phyloP scores from a whole-genome alignment of 1,140 invertebrate genomes.

The Aphelenchoides avenae region DNA sequence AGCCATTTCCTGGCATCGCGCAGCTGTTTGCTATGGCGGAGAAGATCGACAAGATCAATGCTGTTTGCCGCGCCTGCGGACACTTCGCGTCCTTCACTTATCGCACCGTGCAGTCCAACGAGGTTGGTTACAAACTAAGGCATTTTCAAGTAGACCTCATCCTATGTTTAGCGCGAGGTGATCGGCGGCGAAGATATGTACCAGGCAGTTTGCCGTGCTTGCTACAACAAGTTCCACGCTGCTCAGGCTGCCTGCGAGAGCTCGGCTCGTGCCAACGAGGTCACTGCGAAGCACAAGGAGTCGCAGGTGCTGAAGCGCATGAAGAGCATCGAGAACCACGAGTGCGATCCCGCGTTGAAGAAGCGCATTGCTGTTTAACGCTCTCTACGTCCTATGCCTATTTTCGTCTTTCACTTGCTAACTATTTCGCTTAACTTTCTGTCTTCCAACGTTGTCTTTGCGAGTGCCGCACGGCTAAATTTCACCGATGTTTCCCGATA shows the following conservation, averaged over 20 bases:
- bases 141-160: slow-evolving; percentile 11
- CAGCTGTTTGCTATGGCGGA: slow-evolving; percentile 69
- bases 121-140: slow-evolving; percentile 30
- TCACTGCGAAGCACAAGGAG: too few relatives aligned
- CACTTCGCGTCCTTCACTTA: slow-evolving; percentile 67
- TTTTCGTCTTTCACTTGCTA: too few relatives aligned
- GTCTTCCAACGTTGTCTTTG: too few relatives aligned
- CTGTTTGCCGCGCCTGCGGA: slow-evolving; percentile 68
- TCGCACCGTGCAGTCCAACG: slow-evolving; percentile 58
- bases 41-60: slow-evolving; percentile 66
- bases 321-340: too few relatives aligned
- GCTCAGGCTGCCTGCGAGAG: slow-evolving; percentile 17
- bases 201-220: slow-evolving; percentile 66
- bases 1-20: slow-evolving; percentile 66
- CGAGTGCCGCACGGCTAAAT: too few relatives aligned
- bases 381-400: too few relatives aligned
- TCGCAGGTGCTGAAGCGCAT: too few relatives aligned
- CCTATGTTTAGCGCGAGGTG: slow-evolving; percentile 64
- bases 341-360: too few relatives aligned
- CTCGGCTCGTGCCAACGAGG: too few relatives aligned
- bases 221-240: slow-evolving; percentile 57
- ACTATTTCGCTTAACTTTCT: too few relatives aligned
- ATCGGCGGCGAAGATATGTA: slow-evolving; percentile 69
- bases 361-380: too few relatives aligned
- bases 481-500: too few relatives aligned